phyloP scores from a whole-genome alignment of 2,888 invertebrate species.

The Ochropleura leucogaster region DNA sequence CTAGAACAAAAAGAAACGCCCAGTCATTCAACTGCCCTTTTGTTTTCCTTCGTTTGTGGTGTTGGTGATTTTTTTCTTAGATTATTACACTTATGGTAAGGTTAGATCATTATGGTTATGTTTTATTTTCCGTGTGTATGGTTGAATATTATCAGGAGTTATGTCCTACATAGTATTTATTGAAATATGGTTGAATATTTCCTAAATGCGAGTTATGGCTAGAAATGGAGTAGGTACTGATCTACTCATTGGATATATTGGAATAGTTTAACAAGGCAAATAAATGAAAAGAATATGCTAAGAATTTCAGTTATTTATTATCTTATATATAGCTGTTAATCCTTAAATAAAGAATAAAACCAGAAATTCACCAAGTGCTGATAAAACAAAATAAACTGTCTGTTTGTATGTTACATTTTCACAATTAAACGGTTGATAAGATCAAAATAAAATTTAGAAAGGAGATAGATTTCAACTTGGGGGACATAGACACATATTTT shows the following conservation, averaged over 20 bases:
- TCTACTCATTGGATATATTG: too few species aligned
- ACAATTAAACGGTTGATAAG: too few species aligned
- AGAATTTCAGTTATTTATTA: background rate
- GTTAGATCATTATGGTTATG: constrained; percentile 13
- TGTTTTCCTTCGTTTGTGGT: constrained; percentile 45
- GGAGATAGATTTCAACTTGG: too few species aligned
- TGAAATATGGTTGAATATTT: background rate
- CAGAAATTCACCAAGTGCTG: background rate
- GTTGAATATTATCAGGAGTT: constrained; percentile 5
- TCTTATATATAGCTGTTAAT: background rate
- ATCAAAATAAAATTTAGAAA: too few species aligned
- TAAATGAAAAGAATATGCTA: too few species aligned
- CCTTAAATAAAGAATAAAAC: background rate
- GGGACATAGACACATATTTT: too few species aligned
- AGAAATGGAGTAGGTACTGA: background rate
- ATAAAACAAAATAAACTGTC: too few species aligned
- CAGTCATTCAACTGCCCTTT: constrained; percentile 79
- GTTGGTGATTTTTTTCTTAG: constrained; percentile 34
- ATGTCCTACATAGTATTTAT: background rate
- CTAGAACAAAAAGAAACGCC: constrained; percentile 89
- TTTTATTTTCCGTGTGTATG: background rate
- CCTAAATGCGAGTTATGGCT: too few species aligned
- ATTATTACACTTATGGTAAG: constrained; percentile 35
- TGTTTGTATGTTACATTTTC: too few species aligned
- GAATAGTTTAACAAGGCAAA: background rate